Evolutionary conservation across 1,140 invertebrate genomes (phyloP).

Genomic region (Macrocentrus cingulum): DNA sequence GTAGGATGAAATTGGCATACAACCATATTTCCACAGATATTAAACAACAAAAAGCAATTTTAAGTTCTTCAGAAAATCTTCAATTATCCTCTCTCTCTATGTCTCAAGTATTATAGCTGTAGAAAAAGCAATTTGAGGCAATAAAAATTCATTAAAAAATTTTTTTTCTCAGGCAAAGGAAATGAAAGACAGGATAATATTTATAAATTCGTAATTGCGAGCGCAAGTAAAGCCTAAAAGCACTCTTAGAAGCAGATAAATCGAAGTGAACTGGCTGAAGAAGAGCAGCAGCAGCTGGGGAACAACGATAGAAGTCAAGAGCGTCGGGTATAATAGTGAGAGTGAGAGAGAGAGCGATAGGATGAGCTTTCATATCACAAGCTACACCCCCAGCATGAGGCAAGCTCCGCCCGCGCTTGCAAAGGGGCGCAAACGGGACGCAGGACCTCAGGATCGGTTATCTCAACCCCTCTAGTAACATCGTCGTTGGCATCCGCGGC

Average conservation of each 20-base stretch:
- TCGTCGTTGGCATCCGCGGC: constrained; percentile 57
- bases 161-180: no score
- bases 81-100: no score
- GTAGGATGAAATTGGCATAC: no score
- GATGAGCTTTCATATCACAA: constrained; percentile 29
- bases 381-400: constrained; percentile 40
- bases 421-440: constrained; percentile 25
- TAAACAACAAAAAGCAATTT: no score
- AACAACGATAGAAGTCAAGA: not conserved
- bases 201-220: no score
- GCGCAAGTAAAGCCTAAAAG: no score
- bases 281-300: not conserved
- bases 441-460: constrained; percentile 45
- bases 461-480: constrained; percentile 35
- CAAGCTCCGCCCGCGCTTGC: constrained; percentile 51
- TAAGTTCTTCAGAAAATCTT: no score
- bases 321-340: not conserved
- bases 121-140: no score
- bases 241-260: constrained; percentile 1
- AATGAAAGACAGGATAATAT: no score
- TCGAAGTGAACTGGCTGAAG: constrained; percentile 1
- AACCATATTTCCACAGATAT: no score
- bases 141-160: no score
- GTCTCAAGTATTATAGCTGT: no score
- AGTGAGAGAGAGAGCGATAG: constrained; percentile 9